A percentile compares a stretch with the other conserved stretches of the same genome.
Conservation (phyloP, 2,888 invertebrate species). For the Hirtodrosophila confusa region DNA sequence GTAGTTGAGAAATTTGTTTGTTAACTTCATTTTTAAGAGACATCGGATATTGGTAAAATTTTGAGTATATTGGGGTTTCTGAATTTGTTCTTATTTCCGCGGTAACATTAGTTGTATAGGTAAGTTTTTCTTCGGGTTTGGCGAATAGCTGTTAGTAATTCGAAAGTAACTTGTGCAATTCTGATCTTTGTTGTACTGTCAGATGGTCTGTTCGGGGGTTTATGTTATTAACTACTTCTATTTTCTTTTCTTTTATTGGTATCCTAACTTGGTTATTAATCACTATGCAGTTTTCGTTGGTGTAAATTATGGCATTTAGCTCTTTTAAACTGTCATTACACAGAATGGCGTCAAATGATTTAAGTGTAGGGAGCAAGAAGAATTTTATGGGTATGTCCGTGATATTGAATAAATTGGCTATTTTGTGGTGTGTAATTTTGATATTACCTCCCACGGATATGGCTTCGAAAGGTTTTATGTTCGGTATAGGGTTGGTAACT, state of each 20-base stretch:
- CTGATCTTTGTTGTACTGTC: background rate
- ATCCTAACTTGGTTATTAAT: background rate
- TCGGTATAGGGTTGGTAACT: conserved; percentile 3
- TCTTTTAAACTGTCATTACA: background rate
- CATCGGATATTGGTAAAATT: no score
- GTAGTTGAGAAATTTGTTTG: no score
- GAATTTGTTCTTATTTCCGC: no score
- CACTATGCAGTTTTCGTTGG: no score
- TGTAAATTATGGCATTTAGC: background rate
- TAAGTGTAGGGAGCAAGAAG: background rate
- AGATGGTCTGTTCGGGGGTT: conserved; percentile 9
- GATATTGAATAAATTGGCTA: background rate
- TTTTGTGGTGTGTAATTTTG: background rate
- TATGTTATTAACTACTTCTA: conserved; percentile 15
- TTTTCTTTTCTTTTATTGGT: conserved; percentile 13
- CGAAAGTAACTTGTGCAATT: background rate
- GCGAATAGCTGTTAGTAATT: conserved; percentile 7
- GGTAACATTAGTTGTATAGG: background rate
- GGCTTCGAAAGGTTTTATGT: background rate
- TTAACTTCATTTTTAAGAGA: no score
- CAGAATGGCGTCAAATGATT: background rate
- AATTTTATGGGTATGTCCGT: background rate
- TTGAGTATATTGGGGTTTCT: no score
- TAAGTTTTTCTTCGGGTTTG: conserved; percentile 15
- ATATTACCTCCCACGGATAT: background rate